A percentile compares a stretch with the other conserved stretches of the same genome.
phyloP scores from a whole-genome alignment of 2,113 vertebrate genomes.

The Austrofundulus limnaeus region DNA sequence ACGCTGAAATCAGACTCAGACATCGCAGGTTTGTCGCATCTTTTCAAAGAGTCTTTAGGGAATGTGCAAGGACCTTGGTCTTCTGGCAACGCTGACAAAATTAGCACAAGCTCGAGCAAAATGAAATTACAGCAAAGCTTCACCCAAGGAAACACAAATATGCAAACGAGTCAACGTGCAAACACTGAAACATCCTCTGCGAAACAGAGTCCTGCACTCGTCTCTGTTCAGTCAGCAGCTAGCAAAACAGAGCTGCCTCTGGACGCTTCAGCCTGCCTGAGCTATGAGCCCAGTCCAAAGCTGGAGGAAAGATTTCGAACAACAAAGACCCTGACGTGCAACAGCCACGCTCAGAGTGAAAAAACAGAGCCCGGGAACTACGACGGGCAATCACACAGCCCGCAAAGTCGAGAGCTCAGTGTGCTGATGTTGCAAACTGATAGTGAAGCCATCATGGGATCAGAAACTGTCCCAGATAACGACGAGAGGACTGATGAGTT shows the following conservation, averaged over 20 bases:
- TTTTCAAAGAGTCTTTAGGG: conserved; percentile 87
- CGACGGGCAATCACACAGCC: conserved; percentile 41
- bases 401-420: conserved; percentile 77
- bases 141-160: conserved; percentile 18
- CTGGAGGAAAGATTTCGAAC: conserved; percentile 57
- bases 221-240: conserved; percentile 85
- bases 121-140: conserved; percentile 45
- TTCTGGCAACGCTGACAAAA: conserved; percentile 78
- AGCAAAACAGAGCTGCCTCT: conserved; percentile 69
- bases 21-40: conserved; percentile 80
- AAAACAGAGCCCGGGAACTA: conserved; percentile 34
- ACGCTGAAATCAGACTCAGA: conserved; percentile 89
- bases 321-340: conserved; percentile 58
- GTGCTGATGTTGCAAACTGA: conserved; percentile 82
- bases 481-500: conserved; percentile 80
- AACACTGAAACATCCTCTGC: conserved; percentile 39
- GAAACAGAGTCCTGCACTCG: conserved; percentile 82
- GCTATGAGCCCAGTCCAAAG: conserved; percentile 46
- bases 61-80: conserved; percentile 55
- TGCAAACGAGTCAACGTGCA: conserved; percentile 34
- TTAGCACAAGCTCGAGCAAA: conserved; percentile 81
- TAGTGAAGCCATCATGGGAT: conserved; percentile 59
- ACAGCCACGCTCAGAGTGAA: conserved; percentile 47
- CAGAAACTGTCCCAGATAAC: conserved; percentile 81
- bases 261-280: conserved; percentile 36